A percentile compares a stretch with the other conserved stretches of the same genome.
These are phyloP conservation scores for Lucinisca nassula DNA, from an alignment of 2,888 invertebrate species.

Conservation along the genomic window DNA sequence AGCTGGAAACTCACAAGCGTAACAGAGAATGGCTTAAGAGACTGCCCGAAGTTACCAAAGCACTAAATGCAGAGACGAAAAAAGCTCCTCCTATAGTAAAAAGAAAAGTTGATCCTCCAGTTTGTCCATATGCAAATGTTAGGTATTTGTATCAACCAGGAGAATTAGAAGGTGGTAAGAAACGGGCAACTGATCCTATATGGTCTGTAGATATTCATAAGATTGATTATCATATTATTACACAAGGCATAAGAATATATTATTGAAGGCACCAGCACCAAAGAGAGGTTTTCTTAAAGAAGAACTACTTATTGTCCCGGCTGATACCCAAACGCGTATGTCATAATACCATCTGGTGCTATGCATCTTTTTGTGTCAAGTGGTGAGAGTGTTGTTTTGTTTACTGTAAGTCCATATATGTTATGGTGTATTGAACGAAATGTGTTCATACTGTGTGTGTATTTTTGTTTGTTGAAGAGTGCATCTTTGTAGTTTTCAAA, in stretches of 20 bases:
- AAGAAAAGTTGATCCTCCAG: slow-evolving; percentile 23
- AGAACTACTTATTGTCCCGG: too few relatives aligned
- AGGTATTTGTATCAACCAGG: slow-evolving; percentile 58
- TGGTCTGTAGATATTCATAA: slow-evolving; percentile 57
- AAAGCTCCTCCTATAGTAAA: slow-evolving; percentile 23
- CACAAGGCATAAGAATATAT: too few relatives aligned
- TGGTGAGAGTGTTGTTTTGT: not conserved
- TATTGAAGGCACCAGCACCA: too few relatives aligned
- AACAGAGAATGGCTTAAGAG: slow-evolving; percentile 64
- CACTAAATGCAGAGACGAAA: slow-evolving; percentile 53
- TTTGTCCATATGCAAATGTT: slow-evolving; percentile 30
- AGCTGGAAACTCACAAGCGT: slow-evolving; percentile 35
- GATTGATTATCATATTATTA: slow-evolving; percentile 48
- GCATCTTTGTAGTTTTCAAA: slow-evolving; percentile 55
- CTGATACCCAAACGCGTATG: too few relatives aligned
- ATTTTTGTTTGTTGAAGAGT: slow-evolving; percentile 58
- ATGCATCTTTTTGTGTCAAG: not conserved
- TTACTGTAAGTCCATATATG: not conserved
- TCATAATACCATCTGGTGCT: too few relatives aligned
- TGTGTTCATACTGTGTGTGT: slow-evolving; percentile 60
- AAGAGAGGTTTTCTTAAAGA: too few relatives aligned
- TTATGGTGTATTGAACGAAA: slow-evolving; percentile 58
- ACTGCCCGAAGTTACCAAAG: slow-evolving; percentile 54
- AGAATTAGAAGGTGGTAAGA: slow-evolving; percentile 59
- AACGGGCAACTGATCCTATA: slow-evolving; percentile 59